phyloP scores from a whole-genome alignment of 2,797 vertebrate species.

The Cyclura pinguis region DNA sequence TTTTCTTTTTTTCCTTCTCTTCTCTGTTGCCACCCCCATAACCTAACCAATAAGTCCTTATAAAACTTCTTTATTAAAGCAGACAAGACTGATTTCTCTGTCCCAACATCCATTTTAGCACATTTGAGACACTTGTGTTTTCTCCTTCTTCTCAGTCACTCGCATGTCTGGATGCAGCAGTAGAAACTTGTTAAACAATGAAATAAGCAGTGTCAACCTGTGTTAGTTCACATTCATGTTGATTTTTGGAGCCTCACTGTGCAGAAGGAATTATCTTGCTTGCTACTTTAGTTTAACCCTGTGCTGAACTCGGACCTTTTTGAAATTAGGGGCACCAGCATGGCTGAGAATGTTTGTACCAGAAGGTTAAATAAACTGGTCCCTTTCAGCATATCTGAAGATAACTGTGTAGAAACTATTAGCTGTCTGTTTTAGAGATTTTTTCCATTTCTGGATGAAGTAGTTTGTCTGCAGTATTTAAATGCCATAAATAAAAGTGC shows the following conservation, averaged over 20 bases:
- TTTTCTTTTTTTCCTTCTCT: background rate
- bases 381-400: background rate
- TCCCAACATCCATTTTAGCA: background rate
- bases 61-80: background rate
- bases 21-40: background rate
- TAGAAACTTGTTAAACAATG: slow-evolving; percentile 32
- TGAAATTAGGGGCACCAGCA: background rate
- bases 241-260: background rate
- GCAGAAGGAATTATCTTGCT: background rate
- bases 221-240: slow-evolving; percentile 15
- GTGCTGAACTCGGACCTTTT: background rate
- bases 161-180: background rate
- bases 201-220: slow-evolving; percentile 29
- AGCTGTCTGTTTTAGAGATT: background rate
- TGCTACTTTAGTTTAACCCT: slow-evolving; percentile 11
- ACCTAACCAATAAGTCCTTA: background rate
- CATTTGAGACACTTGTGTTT: background rate
- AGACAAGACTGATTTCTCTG: background rate
- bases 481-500: background rate
- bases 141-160: background rate
- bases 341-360: background rate
- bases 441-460: no score
- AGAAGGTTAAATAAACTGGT: background rate
- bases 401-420: background rate
- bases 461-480: background rate